Evolutionary conservation across 35 echinoderm and acorn worm species (phyloP).

Genomic region (Patiria miniata): DNA sequence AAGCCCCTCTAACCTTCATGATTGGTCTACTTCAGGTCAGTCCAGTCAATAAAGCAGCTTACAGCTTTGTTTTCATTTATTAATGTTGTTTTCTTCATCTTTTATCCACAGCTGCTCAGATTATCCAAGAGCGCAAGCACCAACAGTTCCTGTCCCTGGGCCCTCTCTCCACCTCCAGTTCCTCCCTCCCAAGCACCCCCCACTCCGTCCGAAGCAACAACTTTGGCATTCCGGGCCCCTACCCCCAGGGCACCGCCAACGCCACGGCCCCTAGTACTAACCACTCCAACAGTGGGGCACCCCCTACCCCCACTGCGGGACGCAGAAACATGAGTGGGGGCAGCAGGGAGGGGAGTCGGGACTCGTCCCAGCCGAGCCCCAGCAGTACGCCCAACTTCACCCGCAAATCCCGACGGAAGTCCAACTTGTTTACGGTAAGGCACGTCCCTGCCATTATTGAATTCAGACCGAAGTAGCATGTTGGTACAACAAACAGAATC

Average conservation of each 20-base stretch:
- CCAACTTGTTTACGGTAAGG: constrained; percentile 89
- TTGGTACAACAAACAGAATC: too few species aligned
- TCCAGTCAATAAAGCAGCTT: too few species aligned
- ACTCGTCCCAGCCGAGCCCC: constrained; percentile 73
- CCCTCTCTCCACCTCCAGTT: constrained; percentile 77
- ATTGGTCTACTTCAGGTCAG: too few species aligned
- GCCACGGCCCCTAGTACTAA: constrained; percentile 71
- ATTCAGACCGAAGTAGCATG: too few species aligned
- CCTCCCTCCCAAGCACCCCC: constrained; percentile 95
- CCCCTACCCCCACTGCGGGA: constrained; percentile 53
- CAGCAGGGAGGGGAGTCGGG: constrained; percentile 58
- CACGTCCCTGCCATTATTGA: too few species aligned
- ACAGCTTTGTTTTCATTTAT: too few species aligned
- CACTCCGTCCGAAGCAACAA: constrained; percentile 88
- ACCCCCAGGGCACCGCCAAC: constrained; percentile 45
- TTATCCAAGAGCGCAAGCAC: constrained; percentile 87
- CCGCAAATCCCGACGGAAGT: constrained; percentile 91
- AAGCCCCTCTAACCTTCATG: too few species aligned
- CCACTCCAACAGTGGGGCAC: constrained; percentile 87
- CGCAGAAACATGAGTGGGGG: constrained; percentile 52
- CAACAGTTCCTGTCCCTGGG: constrained; percentile 75
- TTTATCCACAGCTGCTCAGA: constrained; percentile 81
- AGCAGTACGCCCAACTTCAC: constrained; percentile 98
- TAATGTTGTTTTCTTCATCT: not conserved
- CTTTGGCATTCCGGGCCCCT: constrained; percentile 62